A percentile compares a stretch with the other conserved stretches of the same genome.
phyloP scores from a whole-genome alignment of 2,888 invertebrate genomes.

The Physocephala rufipes region DNA sequence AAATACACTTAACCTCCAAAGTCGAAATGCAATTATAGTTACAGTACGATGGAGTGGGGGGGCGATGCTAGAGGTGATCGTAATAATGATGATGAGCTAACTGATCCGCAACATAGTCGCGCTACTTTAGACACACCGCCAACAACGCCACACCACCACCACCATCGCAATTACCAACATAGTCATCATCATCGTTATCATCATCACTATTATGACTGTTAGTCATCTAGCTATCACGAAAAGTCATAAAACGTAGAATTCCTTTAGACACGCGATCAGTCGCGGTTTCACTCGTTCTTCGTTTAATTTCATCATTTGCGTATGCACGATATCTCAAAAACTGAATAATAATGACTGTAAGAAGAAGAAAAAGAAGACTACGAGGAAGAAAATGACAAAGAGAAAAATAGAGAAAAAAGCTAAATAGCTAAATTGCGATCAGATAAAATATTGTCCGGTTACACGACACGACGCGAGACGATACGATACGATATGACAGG shows the following conservation, averaged over 20 bases:
- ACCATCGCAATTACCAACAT: too few species aligned
- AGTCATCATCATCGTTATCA: not conserved
- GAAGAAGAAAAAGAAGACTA: not conserved
- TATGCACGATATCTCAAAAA: slow-evolving; percentile 42
- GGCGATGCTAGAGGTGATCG: slow-evolving; percentile 37
- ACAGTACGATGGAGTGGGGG: too few species aligned
- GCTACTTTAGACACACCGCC: not conserved
- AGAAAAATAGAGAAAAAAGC: not conserved
- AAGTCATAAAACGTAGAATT: slow-evolving; percentile 55
- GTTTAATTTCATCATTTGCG: slow-evolving; percentile 53
- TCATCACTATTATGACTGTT: too few species aligned
- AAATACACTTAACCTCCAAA: slow-evolving; percentile 49
- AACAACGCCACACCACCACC: slow-evolving; percentile 1
- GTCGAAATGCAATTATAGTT: slow-evolving; percentile 6
- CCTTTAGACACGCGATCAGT: slow-evolving; percentile 59
- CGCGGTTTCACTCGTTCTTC: slow-evolving; percentile 47
- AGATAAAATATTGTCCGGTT: not conserved
- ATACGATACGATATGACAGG: not conserved
- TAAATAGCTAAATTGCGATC: not conserved
- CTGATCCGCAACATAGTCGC: slow-evolving; percentile 41
- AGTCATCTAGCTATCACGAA: not conserved
- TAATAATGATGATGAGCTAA: slow-evolving; percentile 45
- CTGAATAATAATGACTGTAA: not conserved
- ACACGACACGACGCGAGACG: slow-evolving; percentile 11
- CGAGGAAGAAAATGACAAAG: not conserved